Conservation (phyloP, 2,113 vertebrate species). For the Typhlomys cinereus region DNA sequence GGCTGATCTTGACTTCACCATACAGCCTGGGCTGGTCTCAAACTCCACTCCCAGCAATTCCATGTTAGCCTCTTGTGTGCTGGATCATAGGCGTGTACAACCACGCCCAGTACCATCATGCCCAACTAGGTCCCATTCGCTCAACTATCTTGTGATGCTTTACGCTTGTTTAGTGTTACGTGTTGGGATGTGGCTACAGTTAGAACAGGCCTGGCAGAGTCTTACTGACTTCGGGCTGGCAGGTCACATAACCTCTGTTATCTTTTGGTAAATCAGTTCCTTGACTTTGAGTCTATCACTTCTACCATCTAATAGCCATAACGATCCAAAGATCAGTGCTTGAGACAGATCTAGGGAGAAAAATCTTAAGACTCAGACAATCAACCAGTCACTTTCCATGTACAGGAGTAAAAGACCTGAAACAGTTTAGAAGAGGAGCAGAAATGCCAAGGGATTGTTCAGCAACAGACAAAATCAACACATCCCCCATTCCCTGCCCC, state of each 20-base stretch:
- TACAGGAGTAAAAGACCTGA: neutral
- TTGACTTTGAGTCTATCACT: too few relatives aligned
- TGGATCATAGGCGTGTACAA: neutral
- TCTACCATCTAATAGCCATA: neutral
- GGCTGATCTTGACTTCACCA: neutral
- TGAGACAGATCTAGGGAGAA: neutral
- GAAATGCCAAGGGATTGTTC: neutral
- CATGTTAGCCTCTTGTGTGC: neutral
- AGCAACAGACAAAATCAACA: neutral
- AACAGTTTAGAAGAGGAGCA: neutral
- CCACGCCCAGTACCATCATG: neutral
- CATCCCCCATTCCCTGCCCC: too few relatives aligned
- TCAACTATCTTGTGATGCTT: neutral
- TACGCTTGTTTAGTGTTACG: neutral
- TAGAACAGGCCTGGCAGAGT: neutral
- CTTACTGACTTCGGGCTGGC: neutral
- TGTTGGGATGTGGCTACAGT: neutral
- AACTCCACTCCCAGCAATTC: neutral
- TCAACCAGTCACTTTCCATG: neutral
- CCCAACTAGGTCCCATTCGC: neutral
- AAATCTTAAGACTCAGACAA: neutral
- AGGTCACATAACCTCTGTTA: neutral
- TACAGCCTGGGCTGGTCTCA: neutral
- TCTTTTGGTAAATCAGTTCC: neutral
- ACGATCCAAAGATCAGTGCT: neutral